Evolutionary conservation across 1,140 invertebrate genomes (phyloP).

Genomic region (Drosophila chauvacae): DNA sequence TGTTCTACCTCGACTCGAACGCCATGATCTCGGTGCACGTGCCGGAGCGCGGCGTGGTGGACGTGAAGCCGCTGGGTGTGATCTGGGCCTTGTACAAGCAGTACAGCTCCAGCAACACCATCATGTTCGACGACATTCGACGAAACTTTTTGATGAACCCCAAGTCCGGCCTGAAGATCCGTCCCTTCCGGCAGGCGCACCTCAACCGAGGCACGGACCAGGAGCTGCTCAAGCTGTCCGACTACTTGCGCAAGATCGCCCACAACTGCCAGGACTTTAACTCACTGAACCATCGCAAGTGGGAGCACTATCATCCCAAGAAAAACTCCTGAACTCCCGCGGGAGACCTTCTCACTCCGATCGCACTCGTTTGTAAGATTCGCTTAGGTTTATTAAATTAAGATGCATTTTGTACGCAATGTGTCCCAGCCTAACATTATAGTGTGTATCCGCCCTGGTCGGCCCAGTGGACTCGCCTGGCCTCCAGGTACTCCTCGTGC

Average conservation of each 20-base stretch:
- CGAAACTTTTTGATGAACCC: slow-evolving; percentile 99
- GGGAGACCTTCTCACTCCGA: neutral
- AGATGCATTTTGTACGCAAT: slow-evolving; percentile 60
- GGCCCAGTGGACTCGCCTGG: slow-evolving; percentile 79
- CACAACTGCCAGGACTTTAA: slow-evolving; percentile 92
- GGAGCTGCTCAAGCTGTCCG: slow-evolving; percentile 92
- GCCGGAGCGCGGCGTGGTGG: slow-evolving; percentile 85
- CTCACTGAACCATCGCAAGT: slow-evolving; percentile 94
- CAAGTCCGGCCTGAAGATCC: slow-evolving; percentile 95
- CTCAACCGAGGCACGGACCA: slow-evolving; percentile 93
- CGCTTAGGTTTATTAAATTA: slow-evolving; percentile 73
- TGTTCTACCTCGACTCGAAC: slow-evolving; percentile 94
- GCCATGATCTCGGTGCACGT: slow-evolving; percentile 98
- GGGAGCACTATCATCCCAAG: slow-evolving; percentile 92
- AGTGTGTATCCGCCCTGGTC: slow-evolving; percentile 81
- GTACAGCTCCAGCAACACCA: slow-evolving; percentile 95
- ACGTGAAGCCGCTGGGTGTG: slow-evolving; percentile 97
- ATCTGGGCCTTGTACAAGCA: slow-evolving; percentile 98
- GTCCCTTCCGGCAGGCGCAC: slow-evolving; percentile 95
- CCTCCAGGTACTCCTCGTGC: slow-evolving; percentile 76
- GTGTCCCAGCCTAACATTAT: slow-evolving; percentile 37
- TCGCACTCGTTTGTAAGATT: slow-evolving; percentile 46
- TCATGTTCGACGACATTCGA: slow-evolving; percentile 99
- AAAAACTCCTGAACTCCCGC: slow-evolving; percentile 52
- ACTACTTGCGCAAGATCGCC: slow-evolving; percentile 94